Conservation (phyloP, 2,888 invertebrate species). For the Lysandra bellargus region DNA sequence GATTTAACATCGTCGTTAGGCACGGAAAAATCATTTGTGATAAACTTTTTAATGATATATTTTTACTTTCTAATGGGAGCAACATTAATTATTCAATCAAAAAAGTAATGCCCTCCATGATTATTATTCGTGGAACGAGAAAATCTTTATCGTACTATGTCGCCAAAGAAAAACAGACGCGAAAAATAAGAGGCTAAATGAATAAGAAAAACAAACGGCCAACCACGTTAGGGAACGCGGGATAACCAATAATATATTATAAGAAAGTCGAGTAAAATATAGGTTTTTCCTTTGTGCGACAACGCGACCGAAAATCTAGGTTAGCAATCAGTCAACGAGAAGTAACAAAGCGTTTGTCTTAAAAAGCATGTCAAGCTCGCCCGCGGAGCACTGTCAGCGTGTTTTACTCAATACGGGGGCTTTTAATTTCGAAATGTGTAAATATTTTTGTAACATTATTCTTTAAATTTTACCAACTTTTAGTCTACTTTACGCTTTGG, state of each 20-base stretch:
- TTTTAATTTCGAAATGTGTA: conserved; percentile 25
- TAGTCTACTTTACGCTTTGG: not conserved
- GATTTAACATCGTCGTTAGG: not conserved
- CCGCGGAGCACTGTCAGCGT: conserved; percentile 11
- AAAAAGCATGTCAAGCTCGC: conserved; percentile 35
- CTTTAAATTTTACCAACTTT: not conserved
- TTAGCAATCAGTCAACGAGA: conserved; percentile 33
- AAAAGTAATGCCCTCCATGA: not conserved
- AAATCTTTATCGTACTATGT: conserved; percentile 6
- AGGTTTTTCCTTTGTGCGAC: conserved; percentile 24
- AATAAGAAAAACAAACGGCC: conserved; percentile 15
- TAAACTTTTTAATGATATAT: not conserved
- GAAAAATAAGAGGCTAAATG: not conserved
- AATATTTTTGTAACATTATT: not conserved
- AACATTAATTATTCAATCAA: not conserved
- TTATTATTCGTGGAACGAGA: not conserved
- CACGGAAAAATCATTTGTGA: not conserved
- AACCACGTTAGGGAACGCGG: conserved; percentile 15
- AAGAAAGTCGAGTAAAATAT: conserved; percentile 19
- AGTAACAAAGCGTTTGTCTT: conserved; percentile 34
- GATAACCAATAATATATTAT: not conserved
- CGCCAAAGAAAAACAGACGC: conserved; percentile 9
- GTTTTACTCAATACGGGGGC: conserved; percentile 19
- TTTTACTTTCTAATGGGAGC: not conserved
- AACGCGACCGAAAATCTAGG: conserved; percentile 33